Evolutionary conservation across 1,140 invertebrate genomes (phyloP), one percentile per base, ranked within the genome.

Genomic region (Pseudobourletiella spinata): DNA sequence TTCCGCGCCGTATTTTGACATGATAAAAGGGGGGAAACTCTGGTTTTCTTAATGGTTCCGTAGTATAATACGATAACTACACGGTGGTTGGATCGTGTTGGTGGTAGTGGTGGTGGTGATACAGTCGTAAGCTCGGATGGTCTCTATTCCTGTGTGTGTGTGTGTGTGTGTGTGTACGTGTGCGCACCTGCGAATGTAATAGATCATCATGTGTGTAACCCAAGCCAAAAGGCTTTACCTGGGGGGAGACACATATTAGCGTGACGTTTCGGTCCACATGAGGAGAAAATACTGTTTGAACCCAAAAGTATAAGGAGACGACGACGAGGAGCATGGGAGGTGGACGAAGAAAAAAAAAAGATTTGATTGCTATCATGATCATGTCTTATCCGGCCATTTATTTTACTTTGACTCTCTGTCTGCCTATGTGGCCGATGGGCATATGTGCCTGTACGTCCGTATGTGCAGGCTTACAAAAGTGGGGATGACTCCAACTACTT

Each of bases 281-380:
- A 66, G 43, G 50, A 55, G 56, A 66, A 59, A 66, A 66, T 62
- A 52, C 42, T 57, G 50, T 57, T 15, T 54, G 54, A 63, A 48
- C n/a, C 18, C 29, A 32, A 28, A 28, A 46, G 50, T 57, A 57
- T 28, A 46, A 16, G 11, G 57, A 58, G 6, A 48, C 26, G 32
- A 32, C 29, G 16, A 18, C 14, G 16, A 32, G 55, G 15, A 57
- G 26, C 14, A 16, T 26, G 26, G 16, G 32, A n/a, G 30, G 42
- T 15, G 42, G 55, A 32, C 16, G 14, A 52, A 24, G 50, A 25
- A 48, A 3, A 43, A 43, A 48, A 62, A 61, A 66, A 44, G 44
- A 42, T 57, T 63, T 63, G 65, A 66, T 66, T 63, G 61, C 65
- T 63, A 66, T 66, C 65, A 66, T 66, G 59, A 62, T 60, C 54